Base-by-base conservation (phyloP, 2,797 vertebrate genomes). In the Dromococcyx pavoninus region DNA sequence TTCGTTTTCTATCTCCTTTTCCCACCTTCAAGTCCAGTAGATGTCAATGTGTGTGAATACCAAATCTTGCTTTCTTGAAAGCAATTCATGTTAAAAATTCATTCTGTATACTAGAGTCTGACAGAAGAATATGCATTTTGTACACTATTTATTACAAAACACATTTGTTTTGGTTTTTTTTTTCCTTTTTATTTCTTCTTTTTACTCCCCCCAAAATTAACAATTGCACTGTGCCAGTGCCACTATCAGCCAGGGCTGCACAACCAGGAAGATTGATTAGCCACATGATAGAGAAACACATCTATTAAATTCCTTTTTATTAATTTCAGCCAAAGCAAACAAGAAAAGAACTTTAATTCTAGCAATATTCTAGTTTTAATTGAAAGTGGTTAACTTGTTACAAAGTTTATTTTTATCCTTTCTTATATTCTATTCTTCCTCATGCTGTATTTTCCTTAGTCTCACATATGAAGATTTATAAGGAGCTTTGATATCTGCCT, bases 321-420 rank as follows among this genome's bases (percentile, higher is more conserved):
- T 65, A 41, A 57, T 67, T 83, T 93, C 54, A 82, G 44, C 48
- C 54, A 32, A 61, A 61, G 14, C 62, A 50, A 78, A 56, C 39
- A 39, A 87, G 22, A 39, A 80, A 64, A 95, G 10, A n/a, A 41
- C 46, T 91, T 87, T 75, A 67, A 87, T 91, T 94, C 60, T n/a
- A 46, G n/a, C 30, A 94, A 33, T 86, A 87, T 93, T 76, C 50
- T 70, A 21, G 7, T 67, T 93, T 84, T 92, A 94, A 89, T 46
- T 75, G 86, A 67, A 72, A 88, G 62, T 28, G 12, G 32, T 46
- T 82, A 51, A 79, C 32, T 60, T 57, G 43, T 32, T 33, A 16
- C 16, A 70, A 77, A 62, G 11, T 86, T 84, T 71, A 25, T 19
- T 92, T 86, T 78, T 30, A 25, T 57, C 24, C 46, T 79, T 41